These are phyloP conservation scores for Galbula dea DNA, from an alignment of 2,113 vertebrate genomes.

Conservation along the genomic window DNA sequence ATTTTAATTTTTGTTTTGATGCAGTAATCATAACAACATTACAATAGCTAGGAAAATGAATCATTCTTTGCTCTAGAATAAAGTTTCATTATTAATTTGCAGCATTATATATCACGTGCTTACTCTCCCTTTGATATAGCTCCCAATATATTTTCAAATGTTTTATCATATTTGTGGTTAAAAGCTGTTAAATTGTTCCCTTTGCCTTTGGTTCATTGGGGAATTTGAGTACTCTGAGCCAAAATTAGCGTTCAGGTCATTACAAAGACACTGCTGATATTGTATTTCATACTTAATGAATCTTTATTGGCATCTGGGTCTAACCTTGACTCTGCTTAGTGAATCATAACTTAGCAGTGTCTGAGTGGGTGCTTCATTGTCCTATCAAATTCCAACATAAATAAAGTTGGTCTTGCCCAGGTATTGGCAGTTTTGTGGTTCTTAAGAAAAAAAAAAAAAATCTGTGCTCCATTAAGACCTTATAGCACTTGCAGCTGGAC, in stretches of 20 bases:
- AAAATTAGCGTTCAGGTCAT: constrained; percentile 60
- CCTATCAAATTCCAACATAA: background rate
- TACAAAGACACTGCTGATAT: constrained; percentile 74
- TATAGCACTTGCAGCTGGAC: background rate
- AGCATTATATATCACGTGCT: background rate
- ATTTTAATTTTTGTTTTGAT: background rate
- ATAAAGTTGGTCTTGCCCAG: background rate
- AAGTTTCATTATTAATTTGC: background rate
- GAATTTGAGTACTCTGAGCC: constrained; percentile 37
- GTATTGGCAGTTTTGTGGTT: background rate
- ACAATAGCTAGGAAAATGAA: background rate
- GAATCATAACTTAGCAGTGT: constrained; percentile 58
- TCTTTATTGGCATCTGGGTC: constrained; percentile 70
- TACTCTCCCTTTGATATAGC: background rate
- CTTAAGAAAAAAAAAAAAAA: background rate
- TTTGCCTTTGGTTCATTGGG: constrained; percentile 14
- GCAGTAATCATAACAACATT: background rate
- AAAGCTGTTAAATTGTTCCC: constrained; percentile 13
- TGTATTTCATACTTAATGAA: constrained; percentile 73
- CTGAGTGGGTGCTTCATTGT: background rate
- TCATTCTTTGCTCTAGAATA: background rate
- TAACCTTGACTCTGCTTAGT: constrained; percentile 68
- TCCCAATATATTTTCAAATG: background rate
- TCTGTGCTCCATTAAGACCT: background rate
- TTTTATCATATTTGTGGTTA: background rate